Evolutionary conservation across 2,797 vertebrate species (phyloP).

Genomic region (Selene dorsalis): DNA sequence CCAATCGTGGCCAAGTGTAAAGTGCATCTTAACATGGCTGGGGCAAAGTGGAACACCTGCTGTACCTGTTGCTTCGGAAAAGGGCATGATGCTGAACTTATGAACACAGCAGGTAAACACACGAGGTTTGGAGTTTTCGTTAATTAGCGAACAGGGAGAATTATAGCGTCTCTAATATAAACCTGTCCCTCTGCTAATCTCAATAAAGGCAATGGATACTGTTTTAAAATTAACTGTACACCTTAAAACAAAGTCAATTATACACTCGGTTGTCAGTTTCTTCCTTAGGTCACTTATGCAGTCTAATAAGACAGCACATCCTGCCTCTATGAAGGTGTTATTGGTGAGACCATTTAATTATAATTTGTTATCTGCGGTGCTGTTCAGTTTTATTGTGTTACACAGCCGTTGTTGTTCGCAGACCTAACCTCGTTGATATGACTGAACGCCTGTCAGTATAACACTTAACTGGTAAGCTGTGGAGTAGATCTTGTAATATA

Average conservation of each 20-base stretch:
- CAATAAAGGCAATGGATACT: not conserved
- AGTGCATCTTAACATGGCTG: not conserved
- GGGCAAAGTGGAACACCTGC: not conserved
- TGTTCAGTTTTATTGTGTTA: not conserved
- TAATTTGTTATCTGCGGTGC: not conserved
- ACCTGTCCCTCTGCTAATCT: not conserved
- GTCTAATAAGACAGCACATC: not conserved
- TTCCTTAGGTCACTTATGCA: not conserved
- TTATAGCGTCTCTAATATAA: not conserved
- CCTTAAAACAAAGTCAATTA: too few species aligned
- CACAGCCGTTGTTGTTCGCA: not conserved
- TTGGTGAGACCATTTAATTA: not conserved
- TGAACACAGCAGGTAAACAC: not conserved
- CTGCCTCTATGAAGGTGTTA: not conserved
- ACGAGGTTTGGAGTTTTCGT: not conserved
- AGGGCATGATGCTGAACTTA: not conserved
- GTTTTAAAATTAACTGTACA: too few species aligned
- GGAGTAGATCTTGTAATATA: not conserved
- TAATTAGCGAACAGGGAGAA: not conserved
- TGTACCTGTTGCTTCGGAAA: not conserved
- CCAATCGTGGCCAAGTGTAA: not conserved
- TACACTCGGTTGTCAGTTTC: not conserved
- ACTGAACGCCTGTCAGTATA: too few species aligned
- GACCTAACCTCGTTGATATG: not conserved
- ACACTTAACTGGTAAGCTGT: not conserved